Base-by-base conservation (phyloP, 2,797 vertebrate genomes). In the Myotis vivesi region DNA sequence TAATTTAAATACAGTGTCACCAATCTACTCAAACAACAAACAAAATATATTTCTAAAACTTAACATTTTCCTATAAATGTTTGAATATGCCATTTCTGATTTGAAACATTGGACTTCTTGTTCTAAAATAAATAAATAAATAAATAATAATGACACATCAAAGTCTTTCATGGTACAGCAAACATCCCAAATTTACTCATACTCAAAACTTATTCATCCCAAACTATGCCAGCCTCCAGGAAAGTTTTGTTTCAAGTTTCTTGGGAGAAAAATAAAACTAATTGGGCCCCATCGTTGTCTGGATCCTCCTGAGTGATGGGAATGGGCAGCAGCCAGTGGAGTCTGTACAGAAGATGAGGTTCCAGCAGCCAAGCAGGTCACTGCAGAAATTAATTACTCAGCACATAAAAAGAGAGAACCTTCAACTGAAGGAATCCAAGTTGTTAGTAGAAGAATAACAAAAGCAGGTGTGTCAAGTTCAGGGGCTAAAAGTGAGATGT, bases 71-170 rank as follows among this genome's bases (percentile, higher is more conserved):
- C 22, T 64, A 33, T 22, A 77, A 66, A 76, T 28, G 6, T 79
- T 49, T 87, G 53, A 80, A 57, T 55, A 51, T 2, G 6, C 46
- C 46, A 1, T 71, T 68, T 87, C 55, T 85, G 30, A 73, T 71
- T 68, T 68, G 22, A 73, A 92, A 83, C 49, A n/a, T 25, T 57
- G n/a, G 16, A 87, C 12, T 71, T 53, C 41, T 8, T 82, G 6
- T 62, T 81, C 81, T 94, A 71, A 95, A 95, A 83, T 3, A 49
- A 44, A 66, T 64, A 84, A 44, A 66, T 64, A 84, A 44, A 44
- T 44, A 38, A 38, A 38, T 38, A 86, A 75, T 28, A 41, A 36
- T 28, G 44, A 72, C 46, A 73, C 33, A 20, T 59, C 46, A 44
- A 19, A 41, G 28, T 53, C 64, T 79, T 68, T 77, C 16, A 23